Evolutionary conservation across 1,140 invertebrate genomes (phyloP), one percentile per base, ranked within the genome.

Genomic region (Uloborus diversus): DNA sequence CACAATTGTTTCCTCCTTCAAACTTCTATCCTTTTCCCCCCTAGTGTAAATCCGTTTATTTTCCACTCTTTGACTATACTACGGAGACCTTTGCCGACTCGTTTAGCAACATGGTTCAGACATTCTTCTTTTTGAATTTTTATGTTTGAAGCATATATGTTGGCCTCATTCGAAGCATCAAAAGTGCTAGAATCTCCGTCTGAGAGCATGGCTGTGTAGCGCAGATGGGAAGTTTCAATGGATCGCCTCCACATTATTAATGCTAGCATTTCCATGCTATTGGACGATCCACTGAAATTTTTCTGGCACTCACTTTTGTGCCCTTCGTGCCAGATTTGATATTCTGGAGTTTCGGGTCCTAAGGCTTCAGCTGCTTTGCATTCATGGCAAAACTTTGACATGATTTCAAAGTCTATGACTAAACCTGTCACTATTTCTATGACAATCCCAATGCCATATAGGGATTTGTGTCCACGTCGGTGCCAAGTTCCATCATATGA

Each of bases 401-500:
- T n/a, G n/a, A 73, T 56, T 20, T 80, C 53, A 68, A 37, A 80
- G 35, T 80, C 81, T 14, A 82, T n/a, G 14, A 68, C 51, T 4
- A 59, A 35, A 7, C 78, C 81, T 23, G 78, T 82, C 51, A 75
- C 13, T 28, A 64, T 2, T 20, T 73, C 76, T 3, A 82, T 80
- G 1, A 73, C 59, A 28, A 30, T 25, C 3, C 2, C 68, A 30
- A 71, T 68, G 1, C 81, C 78, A 51, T 73, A 79, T 0, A 59
- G 2, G 2, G 51, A 80, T 14, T 42, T 80, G 59, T 37, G 49
- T n/a, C 81, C 81, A 13, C 69, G 35, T 35, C 68, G 71, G 3
- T 80, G 76, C 78, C 81, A 82, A n/a, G 78, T 80, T 1, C 81
- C 81, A 51, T 82, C 78, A 66, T 59, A 82, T 0, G 32, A 35